A percentile compares a stretch with the other conserved stretches of the same genome.
These are phyloP conservation scores for Calliopsis andreniformis DNA, from an alignment of 1,140 invertebrate species.

Conservation along the genomic window DNA sequence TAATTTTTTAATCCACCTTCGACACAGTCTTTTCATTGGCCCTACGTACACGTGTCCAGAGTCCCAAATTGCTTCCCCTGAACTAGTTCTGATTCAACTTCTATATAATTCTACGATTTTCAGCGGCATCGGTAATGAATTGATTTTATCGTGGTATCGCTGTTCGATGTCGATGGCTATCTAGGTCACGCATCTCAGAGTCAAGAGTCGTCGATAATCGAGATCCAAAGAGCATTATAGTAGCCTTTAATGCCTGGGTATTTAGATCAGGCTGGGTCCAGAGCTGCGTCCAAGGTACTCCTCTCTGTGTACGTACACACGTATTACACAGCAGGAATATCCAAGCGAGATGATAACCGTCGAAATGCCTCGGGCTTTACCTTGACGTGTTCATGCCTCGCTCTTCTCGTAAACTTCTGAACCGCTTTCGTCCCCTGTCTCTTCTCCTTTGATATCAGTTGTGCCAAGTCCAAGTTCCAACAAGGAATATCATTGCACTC, in stretches of 20 bases:
- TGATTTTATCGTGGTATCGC: background rate
- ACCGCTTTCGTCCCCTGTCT: conserved; percentile 43
- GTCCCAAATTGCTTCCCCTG: no score
- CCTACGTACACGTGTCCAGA: no score
- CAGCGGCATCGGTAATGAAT: background rate
- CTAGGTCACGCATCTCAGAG: conserved; percentile 34
- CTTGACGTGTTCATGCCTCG: conserved; percentile 71
- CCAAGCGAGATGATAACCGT: conserved; percentile 54
- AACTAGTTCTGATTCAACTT: no score
- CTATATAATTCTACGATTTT: no score
- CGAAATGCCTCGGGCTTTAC: conserved; percentile 54
- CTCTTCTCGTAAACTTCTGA: conserved; percentile 68
- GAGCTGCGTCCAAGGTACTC: conserved; percentile 21
- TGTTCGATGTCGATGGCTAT: conserved; percentile 21
- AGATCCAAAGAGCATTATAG: conserved; percentile 62
- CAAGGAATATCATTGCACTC: background rate
- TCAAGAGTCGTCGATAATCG: conserved; percentile 59
- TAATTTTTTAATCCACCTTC: no score
- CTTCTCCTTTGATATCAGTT: conserved; percentile 16
- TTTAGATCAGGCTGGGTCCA: conserved; percentile 46
- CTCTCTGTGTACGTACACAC: conserved; percentile 14
- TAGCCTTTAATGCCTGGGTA: conserved; percentile 60
- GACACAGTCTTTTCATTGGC: no score
- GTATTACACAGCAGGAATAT: conserved; percentile 19
- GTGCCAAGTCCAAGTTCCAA: no score